These are phyloP conservation scores for Edolisoma coerulescens DNA, from an alignment of 2,113 vertebrate genomes.

Conservation along the genomic window DNA sequence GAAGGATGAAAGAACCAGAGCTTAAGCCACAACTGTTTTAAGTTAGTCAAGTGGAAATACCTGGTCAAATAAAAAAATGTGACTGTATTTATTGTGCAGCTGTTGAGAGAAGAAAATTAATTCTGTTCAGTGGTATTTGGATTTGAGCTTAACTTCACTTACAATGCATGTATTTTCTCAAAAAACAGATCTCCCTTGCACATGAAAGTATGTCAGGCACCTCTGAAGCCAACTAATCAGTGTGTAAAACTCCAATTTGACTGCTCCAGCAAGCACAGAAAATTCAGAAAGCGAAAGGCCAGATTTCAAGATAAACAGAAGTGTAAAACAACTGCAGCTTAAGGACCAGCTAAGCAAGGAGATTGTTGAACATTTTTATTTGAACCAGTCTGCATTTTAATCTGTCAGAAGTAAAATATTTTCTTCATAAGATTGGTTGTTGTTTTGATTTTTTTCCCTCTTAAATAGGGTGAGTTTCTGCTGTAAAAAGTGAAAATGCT, in stretches of 20 bases:
- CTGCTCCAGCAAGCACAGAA: neutral
- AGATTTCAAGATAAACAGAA: neutral
- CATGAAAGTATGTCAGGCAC: neutral
- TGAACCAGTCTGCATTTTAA: neutral
- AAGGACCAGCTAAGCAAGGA: neutral
- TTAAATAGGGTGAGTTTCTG: neutral
- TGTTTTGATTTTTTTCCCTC: neutral
- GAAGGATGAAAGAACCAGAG: neutral
- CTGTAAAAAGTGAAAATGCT: neutral
- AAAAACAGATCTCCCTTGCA: neutral
- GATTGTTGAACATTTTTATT: neutral
- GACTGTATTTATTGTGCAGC: neutral
- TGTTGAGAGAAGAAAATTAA: neutral
- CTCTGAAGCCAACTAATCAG: neutral
- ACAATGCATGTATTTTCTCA: neutral
- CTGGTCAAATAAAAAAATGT: neutral
- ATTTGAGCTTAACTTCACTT: neutral
- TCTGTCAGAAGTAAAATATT: neutral
- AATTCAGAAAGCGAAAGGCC: neutral
- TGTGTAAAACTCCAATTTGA: neutral
- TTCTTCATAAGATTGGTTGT: neutral
- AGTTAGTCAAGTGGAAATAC: neutral
- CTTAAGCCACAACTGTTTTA: neutral
- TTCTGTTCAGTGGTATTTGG: neutral
- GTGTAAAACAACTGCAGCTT: neutral